A percentile compares a stretch with the other conserved stretches of the same genome.
Evolutionary conservation across 2,113 vertebrate species (phyloP).

Genomic region (Elgaria multicarinata): DNA sequence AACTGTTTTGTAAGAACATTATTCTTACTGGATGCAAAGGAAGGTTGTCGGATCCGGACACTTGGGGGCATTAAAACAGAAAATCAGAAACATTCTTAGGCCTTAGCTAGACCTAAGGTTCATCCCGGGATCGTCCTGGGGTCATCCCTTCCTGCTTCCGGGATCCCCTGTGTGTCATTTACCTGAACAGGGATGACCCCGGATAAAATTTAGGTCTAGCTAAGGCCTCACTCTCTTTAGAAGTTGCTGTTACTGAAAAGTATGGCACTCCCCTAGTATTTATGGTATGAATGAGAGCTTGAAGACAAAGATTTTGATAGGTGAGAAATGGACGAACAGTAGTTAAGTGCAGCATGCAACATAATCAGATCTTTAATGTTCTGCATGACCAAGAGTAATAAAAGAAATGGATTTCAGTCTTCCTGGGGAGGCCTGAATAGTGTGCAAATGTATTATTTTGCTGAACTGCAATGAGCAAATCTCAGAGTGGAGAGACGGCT

Average conservation of each 20-base stretch:
- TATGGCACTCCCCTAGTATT: not conserved
- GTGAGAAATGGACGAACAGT: slow-evolving; percentile 31
- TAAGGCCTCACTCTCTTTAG: too few relatives aligned
- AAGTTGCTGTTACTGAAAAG: not conserved
- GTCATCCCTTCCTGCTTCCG: too few relatives aligned
- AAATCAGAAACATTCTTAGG: not conserved
- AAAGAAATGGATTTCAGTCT: slow-evolving; percentile 61
- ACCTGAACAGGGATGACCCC: too few relatives aligned
- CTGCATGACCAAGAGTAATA: slow-evolving; percentile 44
- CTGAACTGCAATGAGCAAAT: slow-evolving; percentile 72
- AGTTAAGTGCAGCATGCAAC: slow-evolving; percentile 30
- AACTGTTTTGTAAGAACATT: not conserved
- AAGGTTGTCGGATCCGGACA: not conserved
- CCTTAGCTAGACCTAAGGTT: too few relatives aligned
- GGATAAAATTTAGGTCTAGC: too few relatives aligned
- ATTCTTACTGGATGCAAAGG: not conserved
- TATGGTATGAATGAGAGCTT: not conserved
- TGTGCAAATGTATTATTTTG: slow-evolving; percentile 58
- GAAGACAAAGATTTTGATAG: slow-evolving; percentile 17
- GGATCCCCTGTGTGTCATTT: too few relatives aligned
- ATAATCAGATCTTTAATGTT: slow-evolving; percentile 58
- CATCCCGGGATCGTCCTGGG: too few relatives aligned
- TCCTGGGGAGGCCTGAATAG: slow-evolving; percentile 20
- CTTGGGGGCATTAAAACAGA: too few relatives aligned
- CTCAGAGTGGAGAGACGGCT: slow-evolving; percentile 77